Base-by-base conservation (phyloP, 2,888 invertebrate species). In the Neuroscelio doddi region DNA sequence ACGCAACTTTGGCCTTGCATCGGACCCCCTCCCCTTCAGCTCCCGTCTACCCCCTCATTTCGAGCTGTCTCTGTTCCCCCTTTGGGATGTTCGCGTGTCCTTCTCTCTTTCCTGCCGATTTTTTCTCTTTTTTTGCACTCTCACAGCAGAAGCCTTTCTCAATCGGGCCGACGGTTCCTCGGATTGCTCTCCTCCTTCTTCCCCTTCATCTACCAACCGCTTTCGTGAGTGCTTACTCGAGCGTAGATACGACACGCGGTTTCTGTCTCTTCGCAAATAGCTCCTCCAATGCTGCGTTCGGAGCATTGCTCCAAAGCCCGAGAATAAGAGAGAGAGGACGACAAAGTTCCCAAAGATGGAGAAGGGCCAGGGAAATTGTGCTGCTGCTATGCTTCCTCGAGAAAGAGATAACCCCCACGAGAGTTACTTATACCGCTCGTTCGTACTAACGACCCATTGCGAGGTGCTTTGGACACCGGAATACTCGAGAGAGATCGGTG, bases 1-100 rank as follows among this genome's bases (percentile, higher is more conserved):
- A 55, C 64, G 45, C 64, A 64, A 56, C 59, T 55, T 51, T 55
- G 64, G 64, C 64, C 64, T 64, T 64, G 64, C 64, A 59, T 59
- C 50, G 16, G 36, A 26, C 52, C 34, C 47, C 34, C 27, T 30
- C 32, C 44, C 29, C 32, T 16, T 1, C 12, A 1, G 36, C 12
- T 21, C 12, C 39, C 4, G 3, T 14, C 14, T 2, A 9, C 17
- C 41, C 36, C 10, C 14, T 15, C 27, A 5, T 24, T 29, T 34
- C 46, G 14, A 5, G 8, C 32, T 16, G 1, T 10, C 27, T 10
- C 12, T 27, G 14, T 9, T 29, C 29, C 9, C 29, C 8, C 29
- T 9, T 29, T 29, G 9, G 3, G 3, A n/a, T n/a, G 5, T 9
- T 29, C 29, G 29, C 14, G 2, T 21, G 8, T 27, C 27, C 24